phyloP scores from a whole-genome alignment of 2,113 vertebrate genomes.

The Spilogale gracilis region DNA sequence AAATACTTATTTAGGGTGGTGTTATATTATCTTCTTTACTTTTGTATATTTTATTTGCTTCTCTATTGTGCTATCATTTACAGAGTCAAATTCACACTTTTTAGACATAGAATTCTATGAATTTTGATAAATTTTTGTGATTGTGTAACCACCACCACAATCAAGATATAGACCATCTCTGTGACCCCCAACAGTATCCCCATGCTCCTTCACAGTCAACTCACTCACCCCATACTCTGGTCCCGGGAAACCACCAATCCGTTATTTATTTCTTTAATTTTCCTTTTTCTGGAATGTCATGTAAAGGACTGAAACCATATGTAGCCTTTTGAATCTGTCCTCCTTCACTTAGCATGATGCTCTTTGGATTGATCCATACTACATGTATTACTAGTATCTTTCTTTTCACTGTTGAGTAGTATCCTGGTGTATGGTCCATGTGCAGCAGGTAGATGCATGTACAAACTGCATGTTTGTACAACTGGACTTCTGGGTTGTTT shows the following conservation, averaged over 20 bases:
- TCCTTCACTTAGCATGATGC: not conserved
- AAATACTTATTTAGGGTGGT: not conserved
- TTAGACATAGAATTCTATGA: not conserved
- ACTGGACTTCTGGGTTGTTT: not conserved
- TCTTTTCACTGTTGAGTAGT: not conserved
- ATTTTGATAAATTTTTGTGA: not conserved
- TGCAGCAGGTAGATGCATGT: not conserved
- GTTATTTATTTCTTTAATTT: not conserved
- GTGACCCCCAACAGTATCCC: not conserved
- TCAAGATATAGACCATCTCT: not conserved
- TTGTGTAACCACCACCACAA: not conserved
- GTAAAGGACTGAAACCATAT: not conserved
- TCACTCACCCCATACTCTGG: not conserved
- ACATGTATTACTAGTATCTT: not conserved
- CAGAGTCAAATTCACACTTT: not conserved
- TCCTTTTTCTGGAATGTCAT: not conserved
- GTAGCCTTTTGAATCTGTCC: not conserved
- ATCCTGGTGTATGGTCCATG: not conserved
- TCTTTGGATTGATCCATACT: not conserved
- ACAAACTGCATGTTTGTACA: not conserved
- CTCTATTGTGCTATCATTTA: not conserved
- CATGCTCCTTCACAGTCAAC: not conserved
- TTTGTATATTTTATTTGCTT: slow-evolving; percentile 9
- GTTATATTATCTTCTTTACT: not conserved
- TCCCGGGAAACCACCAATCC: not conserved